Conservation (phyloP, 2,113 vertebrate species). For the Aptenodytes patagonicus region DNA sequence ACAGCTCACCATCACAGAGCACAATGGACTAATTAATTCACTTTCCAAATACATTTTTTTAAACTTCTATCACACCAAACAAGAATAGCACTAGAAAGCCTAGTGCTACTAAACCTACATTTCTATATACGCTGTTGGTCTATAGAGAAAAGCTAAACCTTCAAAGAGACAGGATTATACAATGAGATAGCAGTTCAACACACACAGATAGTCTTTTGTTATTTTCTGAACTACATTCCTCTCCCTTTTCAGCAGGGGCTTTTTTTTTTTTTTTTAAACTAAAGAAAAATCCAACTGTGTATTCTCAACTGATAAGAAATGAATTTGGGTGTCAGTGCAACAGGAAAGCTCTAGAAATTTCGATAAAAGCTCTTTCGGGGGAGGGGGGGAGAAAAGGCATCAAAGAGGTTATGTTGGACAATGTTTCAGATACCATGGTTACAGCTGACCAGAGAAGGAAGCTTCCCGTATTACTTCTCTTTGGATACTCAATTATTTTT, state of each 20-base stretch:
- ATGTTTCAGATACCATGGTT: not conserved
- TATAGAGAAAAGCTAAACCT: not conserved
- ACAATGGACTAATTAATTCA: not conserved
- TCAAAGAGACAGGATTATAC: conserved; percentile 41
- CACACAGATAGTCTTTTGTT: conserved; percentile 28
- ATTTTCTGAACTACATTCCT: conserved; percentile 47
- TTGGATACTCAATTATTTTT: not conserved
- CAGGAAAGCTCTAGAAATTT: not conserved
- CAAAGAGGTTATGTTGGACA: not conserved
- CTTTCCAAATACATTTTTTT: not conserved
- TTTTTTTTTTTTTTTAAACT: not conserved
- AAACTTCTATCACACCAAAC: not conserved
- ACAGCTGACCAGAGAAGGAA: not conserved
- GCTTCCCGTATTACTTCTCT: not conserved
- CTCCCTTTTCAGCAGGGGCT: not conserved
- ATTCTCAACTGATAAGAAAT: conserved; percentile 37
- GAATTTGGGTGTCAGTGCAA: conserved; percentile 6
- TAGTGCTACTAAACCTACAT: not conserved
- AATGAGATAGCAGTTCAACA: conserved; percentile 34
- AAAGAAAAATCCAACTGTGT: conserved; percentile 22
- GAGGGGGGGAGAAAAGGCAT: not conserved
- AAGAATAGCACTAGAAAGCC: not conserved
- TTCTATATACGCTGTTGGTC: not conserved
- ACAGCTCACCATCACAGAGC: not conserved
- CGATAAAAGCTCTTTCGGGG: not conserved